These are phyloP conservation scores for Pyrochroa serraticornis DNA, from an alignment of 2,888 invertebrate genomes.

Conservation along the genomic window DNA sequence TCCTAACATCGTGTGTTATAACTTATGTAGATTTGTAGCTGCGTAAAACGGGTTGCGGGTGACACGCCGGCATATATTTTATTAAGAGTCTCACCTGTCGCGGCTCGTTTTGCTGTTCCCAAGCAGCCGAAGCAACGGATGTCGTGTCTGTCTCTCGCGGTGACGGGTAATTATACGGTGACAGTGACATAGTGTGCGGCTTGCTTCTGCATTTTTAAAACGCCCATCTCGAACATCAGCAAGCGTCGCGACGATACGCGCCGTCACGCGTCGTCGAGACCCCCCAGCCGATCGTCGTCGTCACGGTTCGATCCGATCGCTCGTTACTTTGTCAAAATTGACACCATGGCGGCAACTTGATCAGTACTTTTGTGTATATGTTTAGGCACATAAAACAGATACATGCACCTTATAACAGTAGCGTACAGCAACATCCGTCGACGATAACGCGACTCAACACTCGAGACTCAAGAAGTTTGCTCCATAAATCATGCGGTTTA, in stretches of 20 bases:
- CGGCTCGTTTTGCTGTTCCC: conserved; percentile 54
- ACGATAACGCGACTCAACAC: neutral
- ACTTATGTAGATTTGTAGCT: conserved; percentile 37
- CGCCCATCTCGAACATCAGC: conserved; percentile 38
- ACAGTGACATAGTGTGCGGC: conserved; percentile 58
- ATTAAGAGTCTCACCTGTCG: conserved; percentile 59
- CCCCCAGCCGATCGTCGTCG: conserved; percentile 8
- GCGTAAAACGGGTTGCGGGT: conserved; percentile 50
- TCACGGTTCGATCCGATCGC: conserved; percentile 7
- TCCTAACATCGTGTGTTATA: conserved; percentile 22
- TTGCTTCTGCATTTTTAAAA: conserved; percentile 56
- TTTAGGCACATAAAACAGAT: no score
- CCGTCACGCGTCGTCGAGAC: conserved; percentile 13
- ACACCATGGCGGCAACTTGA: no score
- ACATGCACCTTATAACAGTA: no score
- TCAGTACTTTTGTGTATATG: no score
- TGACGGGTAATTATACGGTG: conserved; percentile 58
- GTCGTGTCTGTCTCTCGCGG: conserved; percentile 55
- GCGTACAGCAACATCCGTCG: conserved; percentile 13
- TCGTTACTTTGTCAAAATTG: neutral
- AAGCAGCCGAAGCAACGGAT: conserved; percentile 53
- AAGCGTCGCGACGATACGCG: conserved; percentile 32
- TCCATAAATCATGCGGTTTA: conserved; percentile 14
- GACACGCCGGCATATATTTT: conserved; percentile 55
- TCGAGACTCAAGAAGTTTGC: conserved; percentile 2